Percentiles rank a stretch among this genome's conserved stretches.
These are phyloP conservation scores for Cavia porcellus DNA, from an alignment of 2,113 vertebrate species.

Conservation along the genomic window DNA sequence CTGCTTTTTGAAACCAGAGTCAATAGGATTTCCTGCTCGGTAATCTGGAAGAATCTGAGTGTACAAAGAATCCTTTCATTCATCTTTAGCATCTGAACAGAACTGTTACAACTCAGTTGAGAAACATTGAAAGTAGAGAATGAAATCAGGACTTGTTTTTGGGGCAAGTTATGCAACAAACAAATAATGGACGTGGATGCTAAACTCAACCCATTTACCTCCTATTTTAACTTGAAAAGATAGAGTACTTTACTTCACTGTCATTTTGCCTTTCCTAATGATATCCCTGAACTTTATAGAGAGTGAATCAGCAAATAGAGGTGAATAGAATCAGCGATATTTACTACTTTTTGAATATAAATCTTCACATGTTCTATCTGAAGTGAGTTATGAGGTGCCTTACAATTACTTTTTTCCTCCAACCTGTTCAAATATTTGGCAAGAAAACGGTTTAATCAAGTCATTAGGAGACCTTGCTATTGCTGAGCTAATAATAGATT, in stretches of 20 bases:
- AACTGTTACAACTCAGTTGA: not conserved
- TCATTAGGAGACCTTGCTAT: conserved; percentile 54
- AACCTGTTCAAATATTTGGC: conserved; percentile 73
- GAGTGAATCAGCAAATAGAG: conserved; percentile 59
- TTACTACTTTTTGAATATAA: conserved; percentile 68
- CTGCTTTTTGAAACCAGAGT: not conserved
- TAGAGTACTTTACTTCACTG: not conserved
- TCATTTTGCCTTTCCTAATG: conserved; percentile 57
- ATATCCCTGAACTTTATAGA: conserved; percentile 19
- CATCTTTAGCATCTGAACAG: not conserved
- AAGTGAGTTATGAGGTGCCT: conserved; percentile 41
- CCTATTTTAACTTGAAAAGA: conserved; percentile 51
- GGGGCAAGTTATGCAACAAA: conserved; percentile 8
- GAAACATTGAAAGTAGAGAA: not conserved
- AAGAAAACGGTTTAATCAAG: conserved; percentile 68
- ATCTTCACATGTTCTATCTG: conserved; percentile 66
- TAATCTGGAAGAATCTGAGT: not conserved
- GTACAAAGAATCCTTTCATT: not conserved
- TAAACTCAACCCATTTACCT: conserved; percentile 21
- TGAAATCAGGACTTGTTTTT: conserved; percentile 50
- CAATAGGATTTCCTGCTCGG: not conserved
- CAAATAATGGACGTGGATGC: conserved; percentile 25
- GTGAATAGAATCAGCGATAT: conserved; percentile 65
- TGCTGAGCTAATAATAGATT: conserved; percentile 64
- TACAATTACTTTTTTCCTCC: conserved; percentile 48